These are phyloP conservation scores for Aethina tumida DNA, from an alignment of 1,140 invertebrate genomes.

Conservation along the genomic window DNA sequence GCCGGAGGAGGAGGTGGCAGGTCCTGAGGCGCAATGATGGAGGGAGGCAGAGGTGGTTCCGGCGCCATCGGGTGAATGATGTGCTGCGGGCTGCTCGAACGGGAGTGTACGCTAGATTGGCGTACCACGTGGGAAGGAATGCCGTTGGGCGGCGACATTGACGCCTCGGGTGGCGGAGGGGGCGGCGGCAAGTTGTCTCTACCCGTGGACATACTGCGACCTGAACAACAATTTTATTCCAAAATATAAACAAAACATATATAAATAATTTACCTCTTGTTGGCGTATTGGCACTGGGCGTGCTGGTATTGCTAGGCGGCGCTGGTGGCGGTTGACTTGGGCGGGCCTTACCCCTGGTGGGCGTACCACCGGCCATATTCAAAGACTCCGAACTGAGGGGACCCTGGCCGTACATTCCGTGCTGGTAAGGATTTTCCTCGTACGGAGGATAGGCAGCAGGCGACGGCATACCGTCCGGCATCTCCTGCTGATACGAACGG, in stretches of 20 bases:
- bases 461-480: constrained; percentile 42
- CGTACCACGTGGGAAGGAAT: constrained; percentile 39
- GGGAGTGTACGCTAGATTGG: constrained; percentile 28
- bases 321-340: constrained; percentile 81
- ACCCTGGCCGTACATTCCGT: constrained; percentile 30
- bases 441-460: constrained; percentile 31
- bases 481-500: constrained; percentile 53
- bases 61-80: constrained; percentile 31
- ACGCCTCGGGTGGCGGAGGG: constrained; percentile 65
- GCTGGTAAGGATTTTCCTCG: constrained; percentile 35
- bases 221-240: too few relatives aligned
- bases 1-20: constrained; percentile 45
- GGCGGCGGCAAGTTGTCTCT: constrained; percentile 77
- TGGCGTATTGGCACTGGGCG: constrained; percentile 60
- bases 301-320: constrained; percentile 64
- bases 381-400: constrained; percentile 34
- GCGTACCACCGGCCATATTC: constrained; percentile 43
- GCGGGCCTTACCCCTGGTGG: constrained; percentile 47
- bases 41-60: constrained; percentile 22
- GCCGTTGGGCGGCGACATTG: constrained; percentile 40
- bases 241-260: too few relatives aligned
- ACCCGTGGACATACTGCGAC: constrained; percentile 53
- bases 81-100: constrained; percentile 32
- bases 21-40: constrained; percentile 40
- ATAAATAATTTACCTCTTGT: too few relatives aligned